These are phyloP conservation scores for Neodiprion fabricii DNA, from an alignment of 1,140 invertebrate genomes.

Conservation along the genomic window DNA sequence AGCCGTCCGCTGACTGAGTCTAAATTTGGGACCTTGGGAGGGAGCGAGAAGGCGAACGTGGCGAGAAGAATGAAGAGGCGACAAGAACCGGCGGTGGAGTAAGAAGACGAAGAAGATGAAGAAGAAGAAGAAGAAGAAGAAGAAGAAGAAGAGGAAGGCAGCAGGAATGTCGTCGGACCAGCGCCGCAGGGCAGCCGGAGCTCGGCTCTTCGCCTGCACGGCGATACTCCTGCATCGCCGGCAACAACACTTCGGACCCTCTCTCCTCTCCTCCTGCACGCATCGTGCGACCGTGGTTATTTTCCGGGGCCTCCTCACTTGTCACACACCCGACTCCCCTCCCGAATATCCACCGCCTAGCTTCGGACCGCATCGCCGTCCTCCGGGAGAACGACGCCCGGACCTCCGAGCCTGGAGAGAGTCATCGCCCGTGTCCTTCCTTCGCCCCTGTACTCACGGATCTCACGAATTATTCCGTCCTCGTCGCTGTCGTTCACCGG, in stretches of 20 bases:
- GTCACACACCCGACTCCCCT: conserved; percentile 37
- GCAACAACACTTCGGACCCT: not conserved
- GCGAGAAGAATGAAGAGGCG: conserved; percentile 22
- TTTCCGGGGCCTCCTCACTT: conserved; percentile 43
- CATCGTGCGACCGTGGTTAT: conserved; percentile 15
- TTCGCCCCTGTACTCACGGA: not conserved
- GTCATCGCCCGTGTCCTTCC: conserved; percentile 9
- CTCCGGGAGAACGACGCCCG: not conserved
- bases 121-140: conserved; percentile 26
- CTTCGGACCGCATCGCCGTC: conserved; percentile 22
- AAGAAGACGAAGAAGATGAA: conserved; percentile 41
- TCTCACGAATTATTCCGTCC: not conserved
- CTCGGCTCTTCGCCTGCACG: conserved; percentile 21
- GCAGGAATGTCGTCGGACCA: conserved; percentile 63
- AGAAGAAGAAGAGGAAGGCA: conserved; percentile 33
- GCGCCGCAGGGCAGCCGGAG: conserved; percentile 52
- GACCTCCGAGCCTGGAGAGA: not conserved
- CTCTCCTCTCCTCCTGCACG: not conserved
- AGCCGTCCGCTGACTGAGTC: conserved; percentile 34
- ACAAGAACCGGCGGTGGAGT: conserved; percentile 37
- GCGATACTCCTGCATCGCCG: conserved; percentile 13
- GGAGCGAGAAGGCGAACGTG: conserved; percentile 30
- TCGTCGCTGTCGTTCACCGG: conserved; percentile 10
- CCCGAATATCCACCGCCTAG: conserved; percentile 22
- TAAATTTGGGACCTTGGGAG: conserved; percentile 38